These are phyloP conservation scores for Salvelinus namaycush DNA, from an alignment of 2,113 vertebrate species.

Conservation along the genomic window DNA sequence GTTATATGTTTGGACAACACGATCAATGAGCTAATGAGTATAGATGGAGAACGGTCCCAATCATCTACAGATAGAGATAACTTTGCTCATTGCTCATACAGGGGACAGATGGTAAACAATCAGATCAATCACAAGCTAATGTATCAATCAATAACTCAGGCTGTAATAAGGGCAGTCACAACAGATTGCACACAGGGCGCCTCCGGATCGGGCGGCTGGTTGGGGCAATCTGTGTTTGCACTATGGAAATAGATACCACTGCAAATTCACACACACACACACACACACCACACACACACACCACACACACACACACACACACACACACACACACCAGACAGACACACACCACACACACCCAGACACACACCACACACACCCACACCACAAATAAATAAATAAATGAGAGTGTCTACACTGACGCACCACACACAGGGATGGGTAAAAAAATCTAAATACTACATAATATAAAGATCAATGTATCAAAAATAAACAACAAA, in stretches of 20 bases:
- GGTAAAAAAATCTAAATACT: too few relatives aligned
- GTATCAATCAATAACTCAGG: conserved; percentile 28
- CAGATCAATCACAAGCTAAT: conserved; percentile 27
- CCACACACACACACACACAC: too few relatives aligned
- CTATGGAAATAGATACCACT: neutral
- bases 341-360: too few relatives aligned
- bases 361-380: too few relatives aligned
- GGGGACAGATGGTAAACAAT: conserved; percentile 29
- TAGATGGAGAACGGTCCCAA: conserved; percentile 16
- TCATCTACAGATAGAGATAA: neutral
- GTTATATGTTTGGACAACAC: neutral
- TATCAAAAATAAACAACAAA: too few relatives aligned
- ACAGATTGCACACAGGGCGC: neutral
- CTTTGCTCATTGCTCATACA: conserved; percentile 3
- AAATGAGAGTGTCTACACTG: too few relatives aligned
- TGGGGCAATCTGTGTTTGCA: neutral
- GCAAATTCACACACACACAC: neutral
- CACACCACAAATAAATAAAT: too few relatives aligned
- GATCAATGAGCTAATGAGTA: conserved; percentile 36
- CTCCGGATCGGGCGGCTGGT: neutral
- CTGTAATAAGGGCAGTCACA: conserved; percentile 20
- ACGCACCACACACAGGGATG: too few relatives aligned
- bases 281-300: too few relatives aligned
- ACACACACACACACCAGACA: too few relatives aligned
- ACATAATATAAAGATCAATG: too few relatives aligned